Conservation (phyloP, 2,888 invertebrate genomes). For the Zaprionus bogoriensis region DNA sequence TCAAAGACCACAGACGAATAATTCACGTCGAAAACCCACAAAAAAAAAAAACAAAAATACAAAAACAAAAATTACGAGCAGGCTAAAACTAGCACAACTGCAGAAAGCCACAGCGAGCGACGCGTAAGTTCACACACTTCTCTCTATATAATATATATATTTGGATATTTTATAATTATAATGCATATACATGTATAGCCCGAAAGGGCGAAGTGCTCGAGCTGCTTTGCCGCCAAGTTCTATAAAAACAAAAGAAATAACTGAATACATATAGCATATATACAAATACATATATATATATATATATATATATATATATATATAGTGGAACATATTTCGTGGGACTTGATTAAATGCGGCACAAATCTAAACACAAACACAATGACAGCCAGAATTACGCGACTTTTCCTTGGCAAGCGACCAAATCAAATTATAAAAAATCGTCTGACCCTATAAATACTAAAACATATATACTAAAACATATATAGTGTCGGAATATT, state of each 20-base stretch:
- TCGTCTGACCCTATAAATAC: constrained; percentile 46
- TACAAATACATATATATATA: constrained; percentile 1
- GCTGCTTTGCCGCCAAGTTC: constrained; percentile 24
- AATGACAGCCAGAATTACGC: constrained; percentile 45
- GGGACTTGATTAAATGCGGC: constrained; percentile 61
- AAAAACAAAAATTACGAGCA: constrained; percentile 5
- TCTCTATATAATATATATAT: constrained; percentile 49
- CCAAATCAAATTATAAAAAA: constrained; percentile 65
- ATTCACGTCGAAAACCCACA: constrained; percentile 13
- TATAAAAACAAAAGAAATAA: constrained; percentile 28
- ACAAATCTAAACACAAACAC: constrained; percentile 34
- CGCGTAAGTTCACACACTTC: constrained; percentile 54
- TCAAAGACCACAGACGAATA: constrained; percentile 33
- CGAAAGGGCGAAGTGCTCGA: too few species aligned
- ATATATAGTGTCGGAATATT: not conserved
- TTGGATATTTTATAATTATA: constrained; percentile 33
- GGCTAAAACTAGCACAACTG: constrained; percentile 16
- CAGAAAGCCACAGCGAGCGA: constrained; percentile 16
- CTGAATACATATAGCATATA: constrained; percentile 27
- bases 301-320: not conserved
- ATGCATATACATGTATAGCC: too few species aligned
- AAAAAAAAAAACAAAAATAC: not conserved
- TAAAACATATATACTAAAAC: constrained; percentile 7
- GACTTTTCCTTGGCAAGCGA: constrained; percentile 57
- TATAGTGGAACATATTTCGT: not conserved